phyloP scores from a whole-genome alignment of 2,797 vertebrate species.

The Phrynocephalus vlangalii region DNA sequence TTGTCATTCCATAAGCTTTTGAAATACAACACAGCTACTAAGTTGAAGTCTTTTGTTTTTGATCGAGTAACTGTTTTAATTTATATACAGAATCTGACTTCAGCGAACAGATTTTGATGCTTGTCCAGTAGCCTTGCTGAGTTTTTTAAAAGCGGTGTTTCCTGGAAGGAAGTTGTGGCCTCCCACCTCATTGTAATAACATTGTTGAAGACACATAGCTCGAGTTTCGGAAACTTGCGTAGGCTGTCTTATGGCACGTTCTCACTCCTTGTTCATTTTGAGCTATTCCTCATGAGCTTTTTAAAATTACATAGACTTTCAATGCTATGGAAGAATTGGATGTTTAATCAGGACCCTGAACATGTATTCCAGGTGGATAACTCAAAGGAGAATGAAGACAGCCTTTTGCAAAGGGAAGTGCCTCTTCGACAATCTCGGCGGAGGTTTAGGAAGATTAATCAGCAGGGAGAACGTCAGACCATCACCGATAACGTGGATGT shows the following conservation, averaged over 20 bases:
- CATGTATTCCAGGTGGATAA: conserved; percentile 95
- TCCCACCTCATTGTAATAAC: conserved; percentile 74
- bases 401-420: conserved; percentile 86
- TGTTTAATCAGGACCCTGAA: conserved; percentile 88
- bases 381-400: conserved; percentile 87
- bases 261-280: conserved; percentile 51
- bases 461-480: conserved; percentile 87
- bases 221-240: background rate
- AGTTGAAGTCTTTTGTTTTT: background rate
- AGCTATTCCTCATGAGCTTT: conserved; percentile 82
- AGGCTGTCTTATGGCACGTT: background rate
- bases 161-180: conserved; percentile 87
- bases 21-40: background rate
- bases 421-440: conserved; percentile 86
- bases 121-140: conserved; percentile 75
- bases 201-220: conserved; percentile 45
- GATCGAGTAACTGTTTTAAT: background rate
- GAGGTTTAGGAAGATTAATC: conserved; percentile 89
- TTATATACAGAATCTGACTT: background rate
- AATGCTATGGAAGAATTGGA: conserved; percentile 88
- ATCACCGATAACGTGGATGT: conserved; percentile 88
- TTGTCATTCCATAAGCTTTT: background rate
- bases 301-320: conserved; percentile 85
- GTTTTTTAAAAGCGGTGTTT: conserved; percentile 77
- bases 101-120: conserved; percentile 55